These are phyloP conservation scores for Schizotus pectinicornis DNA, from an alignment of 2,888 invertebrate species.

Conservation along the genomic window DNA sequence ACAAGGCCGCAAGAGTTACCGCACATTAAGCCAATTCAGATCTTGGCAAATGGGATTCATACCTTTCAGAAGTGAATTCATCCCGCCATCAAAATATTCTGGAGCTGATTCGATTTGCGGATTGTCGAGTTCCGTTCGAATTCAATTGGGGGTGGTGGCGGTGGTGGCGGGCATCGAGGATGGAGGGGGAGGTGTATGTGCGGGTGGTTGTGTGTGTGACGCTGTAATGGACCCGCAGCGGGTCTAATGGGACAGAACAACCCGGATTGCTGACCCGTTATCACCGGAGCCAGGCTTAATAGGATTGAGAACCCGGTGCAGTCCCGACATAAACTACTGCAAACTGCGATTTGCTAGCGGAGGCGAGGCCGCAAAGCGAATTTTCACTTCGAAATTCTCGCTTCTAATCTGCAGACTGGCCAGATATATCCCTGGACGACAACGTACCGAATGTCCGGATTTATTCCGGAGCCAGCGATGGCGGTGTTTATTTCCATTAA, in stretches of 20 bases:
- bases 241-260: slow-evolving; percentile 52
- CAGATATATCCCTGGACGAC: slow-evolving; percentile 6
- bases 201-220: slow-evolving; percentile 25
- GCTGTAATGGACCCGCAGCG: slow-evolving; percentile 47
- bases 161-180: background rate
- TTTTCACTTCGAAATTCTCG: slow-evolving; percentile 50
- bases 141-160: slow-evolving; percentile 27
- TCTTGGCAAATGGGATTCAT: slow-evolving; percentile 18
- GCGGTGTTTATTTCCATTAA: slow-evolving; percentile 41
- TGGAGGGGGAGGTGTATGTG: slow-evolving; percentile 10
- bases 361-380: slow-evolving; percentile 48
- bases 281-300: slow-evolving; percentile 50
- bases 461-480: background rate
- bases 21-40: slow-evolving; percentile 21
- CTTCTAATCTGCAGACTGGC: slow-evolving; percentile 40
- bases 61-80: slow-evolving; percentile 8
- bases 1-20: slow-evolving; percentile 15
- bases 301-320: slow-evolving; percentile 47
- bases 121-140: slow-evolving; percentile 28
- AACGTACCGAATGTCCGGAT: background rate
- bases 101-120: slow-evolving; percentile 30
- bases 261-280: slow-evolving; percentile 55
- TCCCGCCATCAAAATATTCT: slow-evolving; percentile 28
- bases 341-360: slow-evolving; percentile 47
- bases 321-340: slow-evolving; percentile 50